Evolutionary conservation across 2,113 vertebrate species (phyloP).

Genomic region (Dasyprocta punctata): DNA sequence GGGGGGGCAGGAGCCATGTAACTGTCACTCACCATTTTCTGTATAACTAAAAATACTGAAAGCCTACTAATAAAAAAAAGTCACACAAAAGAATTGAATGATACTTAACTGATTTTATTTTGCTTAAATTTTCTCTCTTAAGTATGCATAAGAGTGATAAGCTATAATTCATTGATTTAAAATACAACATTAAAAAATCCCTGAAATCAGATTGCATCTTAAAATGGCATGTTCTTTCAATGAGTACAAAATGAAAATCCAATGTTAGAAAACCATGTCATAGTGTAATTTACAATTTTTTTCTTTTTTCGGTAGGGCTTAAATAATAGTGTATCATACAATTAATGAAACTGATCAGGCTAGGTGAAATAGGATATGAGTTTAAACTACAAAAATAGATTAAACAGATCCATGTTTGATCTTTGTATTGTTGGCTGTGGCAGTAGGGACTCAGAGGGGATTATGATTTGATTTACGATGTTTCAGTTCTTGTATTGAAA

Average conservation of each 20-base stretch:
- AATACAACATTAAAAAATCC: not conserved
- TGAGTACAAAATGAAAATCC: conserved; percentile 10
- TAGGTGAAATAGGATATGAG: not conserved
- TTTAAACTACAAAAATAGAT: not conserved
- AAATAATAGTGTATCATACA: not conserved
- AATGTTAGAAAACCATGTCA: not conserved
- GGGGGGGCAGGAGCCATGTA: not conserved
- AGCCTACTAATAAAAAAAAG: not conserved
- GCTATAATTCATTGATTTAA: not conserved
- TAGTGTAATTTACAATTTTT: not conserved
- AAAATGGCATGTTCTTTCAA: not conserved
- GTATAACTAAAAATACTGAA: conserved; percentile 1
- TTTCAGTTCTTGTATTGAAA: conserved; percentile 43
- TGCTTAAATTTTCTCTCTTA: not conserved
- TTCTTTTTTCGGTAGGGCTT: conserved; percentile 34
- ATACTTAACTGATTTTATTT: conserved; percentile 22
- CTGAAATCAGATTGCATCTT: conserved; percentile 30
- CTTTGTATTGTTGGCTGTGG: not conserved
- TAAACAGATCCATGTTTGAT: not conserved
- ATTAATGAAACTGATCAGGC: not conserved
- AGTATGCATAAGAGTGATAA: not conserved
- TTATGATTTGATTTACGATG: not conserved
- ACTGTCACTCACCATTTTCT: not conserved
- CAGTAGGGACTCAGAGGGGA: not conserved
- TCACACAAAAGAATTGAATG: not conserved